These are phyloP conservation scores for Mus musculus DNA, from an alignment of 2,113 vertebrate species.

Conservation along the genomic window GRCm39 chr17:33309501-33310000, in stretches of 20 bases:
- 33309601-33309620: neutral
- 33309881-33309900: neutral
- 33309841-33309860: neutral
- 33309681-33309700: neutral
- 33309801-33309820: neutral
- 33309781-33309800: neutral
- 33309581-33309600: neutral
- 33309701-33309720: neutral
- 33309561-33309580: neutral
- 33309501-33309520: neutral
- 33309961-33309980: neutral
- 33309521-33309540: neutral
- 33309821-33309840: neutral
- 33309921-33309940: neutral
- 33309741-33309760: neutral
- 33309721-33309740: neutral
- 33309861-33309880: neutral
- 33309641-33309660: neutral
- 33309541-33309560: neutral
- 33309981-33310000: neutral
- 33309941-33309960: neutral
- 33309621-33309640: neutral
- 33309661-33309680: neutral
- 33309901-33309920: neutral
- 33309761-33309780: neutral